Base-by-base conservation (phyloP, 1,140 invertebrate species). In the Danaus melanippus region DNA sequence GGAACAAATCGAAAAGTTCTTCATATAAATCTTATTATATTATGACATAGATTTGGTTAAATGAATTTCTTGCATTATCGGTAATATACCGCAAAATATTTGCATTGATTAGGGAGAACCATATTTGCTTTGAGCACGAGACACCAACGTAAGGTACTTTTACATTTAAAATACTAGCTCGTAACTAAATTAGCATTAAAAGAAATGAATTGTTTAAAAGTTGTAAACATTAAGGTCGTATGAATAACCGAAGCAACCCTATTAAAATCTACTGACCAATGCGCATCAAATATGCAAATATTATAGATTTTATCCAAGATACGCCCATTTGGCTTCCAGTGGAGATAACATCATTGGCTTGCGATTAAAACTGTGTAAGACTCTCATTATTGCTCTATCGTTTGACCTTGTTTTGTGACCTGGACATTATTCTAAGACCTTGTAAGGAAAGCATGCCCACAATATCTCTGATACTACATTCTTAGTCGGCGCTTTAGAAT, bases 311-410 rank as follows among this genome's bases (percentile, higher is more conserved):
- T 54, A 46, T 15, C 21, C 10, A 15, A 60, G 62, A 64, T 64
- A 64, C 53, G 62, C 62, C 57, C 43, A 50, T 64, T 64, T 60
- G 58, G 62, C 62, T 60, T 53, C 62, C 62, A 59, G 12, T 2
- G 43, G 10, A 42, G 62, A 64, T 64, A 64, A 56, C 49, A 61
- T 56, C 59, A n/a, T 21, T 43, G 50, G 10, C 53, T 60, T 53
- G 57, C 53, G 62, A 63, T 63, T 63, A 59, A 47, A 55, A 43
- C 53, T 50, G 55, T 50, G 49, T 50, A 50, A 42, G 49, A 50
- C 42, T 50, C 57, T 64, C 62, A 64, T 64, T 64, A 64, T 59
- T 64, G 45, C 62, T 64, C 58, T 64, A 64, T 64, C 61, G 52
- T 42, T 60, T 64, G 62, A 64, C 62, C 62, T 50, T 12, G 46